These are phyloP conservation scores for Stercorarius parasiticus DNA, from an alignment of 2,113 vertebrate species.

Conservation along the genomic window DNA sequence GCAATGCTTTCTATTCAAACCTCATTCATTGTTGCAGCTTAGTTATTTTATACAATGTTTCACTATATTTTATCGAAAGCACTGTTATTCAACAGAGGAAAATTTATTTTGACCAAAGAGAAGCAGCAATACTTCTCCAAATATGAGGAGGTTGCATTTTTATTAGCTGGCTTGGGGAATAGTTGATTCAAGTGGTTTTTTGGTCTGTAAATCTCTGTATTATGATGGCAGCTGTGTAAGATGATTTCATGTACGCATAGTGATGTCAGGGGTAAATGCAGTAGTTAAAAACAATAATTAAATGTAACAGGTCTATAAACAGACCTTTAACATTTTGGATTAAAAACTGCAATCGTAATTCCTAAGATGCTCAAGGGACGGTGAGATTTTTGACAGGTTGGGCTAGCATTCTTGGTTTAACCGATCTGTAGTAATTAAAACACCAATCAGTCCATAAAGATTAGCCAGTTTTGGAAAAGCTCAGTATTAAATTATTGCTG, in stretches of 20 bases:
- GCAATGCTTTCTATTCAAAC: slow-evolving; percentile 41
- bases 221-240: not conserved
- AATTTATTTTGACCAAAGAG: slow-evolving; percentile 10
- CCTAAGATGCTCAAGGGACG: not conserved
- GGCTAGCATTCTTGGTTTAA: not conserved
- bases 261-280: not conserved
- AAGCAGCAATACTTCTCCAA: not conserved
- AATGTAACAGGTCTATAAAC: not conserved
- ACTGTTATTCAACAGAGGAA: slow-evolving; percentile 37
- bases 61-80: slow-evolving; percentile 26
- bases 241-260: not conserved
- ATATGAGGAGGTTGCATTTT: slow-evolving; percentile 25
- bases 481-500: not conserved
- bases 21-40: slow-evolving; percentile 49
- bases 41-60: slow-evolving; percentile 48
- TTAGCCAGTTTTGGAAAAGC: not conserved
- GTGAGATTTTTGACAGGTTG: not conserved
- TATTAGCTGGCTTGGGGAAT: not conserved
- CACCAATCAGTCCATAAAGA: not conserved
- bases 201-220: not conserved
- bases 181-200: not conserved
- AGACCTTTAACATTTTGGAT: not conserved
- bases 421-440: not conserved
- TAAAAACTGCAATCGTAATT: not conserved
- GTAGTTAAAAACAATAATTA: not conserved